These are phyloP conservation scores for Drosophila cognata DNA, from an alignment of 2,888 invertebrate species.

Conservation along the genomic window DNA sequence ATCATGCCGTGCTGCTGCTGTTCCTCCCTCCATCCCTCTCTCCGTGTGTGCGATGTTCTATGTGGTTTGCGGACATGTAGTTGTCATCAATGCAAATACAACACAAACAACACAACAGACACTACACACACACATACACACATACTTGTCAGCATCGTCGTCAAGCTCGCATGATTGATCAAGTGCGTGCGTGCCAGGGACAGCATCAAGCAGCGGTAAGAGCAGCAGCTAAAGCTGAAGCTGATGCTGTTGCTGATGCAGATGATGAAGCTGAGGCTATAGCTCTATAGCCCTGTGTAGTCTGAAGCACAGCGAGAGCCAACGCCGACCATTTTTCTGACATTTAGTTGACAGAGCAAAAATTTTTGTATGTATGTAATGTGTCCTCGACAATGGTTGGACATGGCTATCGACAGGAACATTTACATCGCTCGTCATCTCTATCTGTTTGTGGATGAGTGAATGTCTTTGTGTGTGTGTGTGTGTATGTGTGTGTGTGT, in stretches of 20 bases:
- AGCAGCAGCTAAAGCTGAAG: constrained; percentile 6
- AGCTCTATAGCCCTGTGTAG: not conserved
- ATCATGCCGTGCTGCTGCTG: constrained; percentile 24
- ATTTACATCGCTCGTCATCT: constrained; percentile 49
- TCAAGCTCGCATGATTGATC: constrained; percentile 74
- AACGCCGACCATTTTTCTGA: constrained; percentile 74
- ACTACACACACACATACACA: not conserved
- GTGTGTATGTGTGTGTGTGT: constrained; percentile 8
- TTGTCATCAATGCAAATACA: constrained; percentile 78
- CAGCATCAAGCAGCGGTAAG: constrained; percentile 52
- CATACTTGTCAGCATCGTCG: constrained; percentile 66
- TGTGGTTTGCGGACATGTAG: constrained; percentile 67
- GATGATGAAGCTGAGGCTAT: not conserved
- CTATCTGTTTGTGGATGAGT: not conserved
- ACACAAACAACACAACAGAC: constrained; percentile 23
- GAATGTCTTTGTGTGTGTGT: not conserved
- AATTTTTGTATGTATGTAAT: constrained; percentile 76
- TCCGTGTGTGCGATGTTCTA: not conserved
- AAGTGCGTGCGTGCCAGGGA: constrained; percentile 74
- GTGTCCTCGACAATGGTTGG: constrained; percentile 57
- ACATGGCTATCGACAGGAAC: constrained; percentile 44
- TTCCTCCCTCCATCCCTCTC: not conserved
- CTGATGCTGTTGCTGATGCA: constrained; percentile 1
- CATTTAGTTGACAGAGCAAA: constrained; percentile 78
- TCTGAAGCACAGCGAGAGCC: constrained; percentile 41